A percentile compares a stretch with the other conserved stretches of the same genome.
phyloP scores from a whole-genome alignment of 2,113 vertebrate species.

The Melanerpes aurifrons region DNA sequence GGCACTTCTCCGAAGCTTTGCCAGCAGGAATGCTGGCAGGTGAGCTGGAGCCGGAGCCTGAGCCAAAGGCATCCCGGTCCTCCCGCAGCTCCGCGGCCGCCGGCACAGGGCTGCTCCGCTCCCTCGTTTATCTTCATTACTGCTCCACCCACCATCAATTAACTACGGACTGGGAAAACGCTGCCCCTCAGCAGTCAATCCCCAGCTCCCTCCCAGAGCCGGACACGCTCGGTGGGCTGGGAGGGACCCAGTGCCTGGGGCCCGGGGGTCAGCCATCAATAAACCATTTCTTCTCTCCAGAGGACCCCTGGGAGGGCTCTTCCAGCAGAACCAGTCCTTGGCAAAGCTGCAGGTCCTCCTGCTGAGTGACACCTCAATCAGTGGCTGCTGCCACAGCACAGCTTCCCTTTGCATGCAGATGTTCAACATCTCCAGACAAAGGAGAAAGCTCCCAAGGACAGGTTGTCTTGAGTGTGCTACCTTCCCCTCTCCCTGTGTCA shows the following conservation, averaged over 20 bases:
- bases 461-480: neutral
- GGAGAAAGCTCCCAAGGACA: neutral
- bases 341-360: neutral
- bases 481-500: neutral
- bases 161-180: neutral
- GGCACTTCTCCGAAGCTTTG: neutral
- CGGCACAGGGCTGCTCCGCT: neutral
- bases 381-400: neutral
- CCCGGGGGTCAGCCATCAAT: neutral
- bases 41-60: neutral
- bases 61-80: neutral
- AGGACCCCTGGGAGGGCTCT: neutral
- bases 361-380: neutral
- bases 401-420: neutral
- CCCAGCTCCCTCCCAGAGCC: neutral
- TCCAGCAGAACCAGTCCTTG: neutral
- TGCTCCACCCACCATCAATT: constrained; percentile 51
- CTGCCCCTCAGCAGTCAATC: neutral
- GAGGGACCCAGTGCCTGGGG: neutral
- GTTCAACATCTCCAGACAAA: neutral
- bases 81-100: neutral
- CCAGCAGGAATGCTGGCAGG: constrained; percentile 45
- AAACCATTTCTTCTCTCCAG: neutral
- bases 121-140: constrained; percentile 64
- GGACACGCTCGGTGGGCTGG: neutral